Conservation (phyloP, 1,140 invertebrate species). For the Conus betulinus region DNA sequence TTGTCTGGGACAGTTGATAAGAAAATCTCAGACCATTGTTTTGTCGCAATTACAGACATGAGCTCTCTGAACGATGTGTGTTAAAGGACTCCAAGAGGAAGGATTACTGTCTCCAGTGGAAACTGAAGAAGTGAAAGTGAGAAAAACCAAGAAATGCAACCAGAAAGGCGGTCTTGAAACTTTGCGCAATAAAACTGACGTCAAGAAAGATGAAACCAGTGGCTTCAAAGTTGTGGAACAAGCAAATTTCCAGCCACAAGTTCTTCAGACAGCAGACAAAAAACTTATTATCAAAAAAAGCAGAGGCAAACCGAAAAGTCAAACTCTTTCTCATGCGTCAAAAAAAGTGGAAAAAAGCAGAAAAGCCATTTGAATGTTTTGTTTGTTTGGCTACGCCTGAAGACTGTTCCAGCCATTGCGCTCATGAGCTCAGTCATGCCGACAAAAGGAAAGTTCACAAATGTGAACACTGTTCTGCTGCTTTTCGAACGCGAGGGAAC, state of each 20-base stretch:
- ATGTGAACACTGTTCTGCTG: constrained; percentile 25
- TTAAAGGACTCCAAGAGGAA: background rate
- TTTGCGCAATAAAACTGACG: background rate
- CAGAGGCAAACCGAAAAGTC: background rate
- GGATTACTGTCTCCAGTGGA: background rate
- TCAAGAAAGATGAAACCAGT: no score
- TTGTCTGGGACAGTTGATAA: background rate
- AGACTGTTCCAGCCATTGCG: background rate
- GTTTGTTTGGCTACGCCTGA: background rate
- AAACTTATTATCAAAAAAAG: background rate
- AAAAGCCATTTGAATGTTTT: background rate
- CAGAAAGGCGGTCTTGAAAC: background rate
- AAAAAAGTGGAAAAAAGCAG: background rate
- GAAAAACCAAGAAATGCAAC: background rate
- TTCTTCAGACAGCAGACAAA: background rate
- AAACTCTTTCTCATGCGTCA: no score
- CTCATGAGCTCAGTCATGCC: background rate
- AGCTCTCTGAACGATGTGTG: background rate
- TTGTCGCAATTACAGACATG: background rate
- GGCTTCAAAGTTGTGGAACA: background rate
- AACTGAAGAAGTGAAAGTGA: background rate
- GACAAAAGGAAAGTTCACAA: background rate
- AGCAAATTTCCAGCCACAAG: background rate
- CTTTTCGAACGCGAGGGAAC: constrained; percentile 3
- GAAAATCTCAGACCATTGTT: background rate